Conservation (phyloP, 2,888 invertebrate genomes). For the Dicranocentrus wangi region DNA sequence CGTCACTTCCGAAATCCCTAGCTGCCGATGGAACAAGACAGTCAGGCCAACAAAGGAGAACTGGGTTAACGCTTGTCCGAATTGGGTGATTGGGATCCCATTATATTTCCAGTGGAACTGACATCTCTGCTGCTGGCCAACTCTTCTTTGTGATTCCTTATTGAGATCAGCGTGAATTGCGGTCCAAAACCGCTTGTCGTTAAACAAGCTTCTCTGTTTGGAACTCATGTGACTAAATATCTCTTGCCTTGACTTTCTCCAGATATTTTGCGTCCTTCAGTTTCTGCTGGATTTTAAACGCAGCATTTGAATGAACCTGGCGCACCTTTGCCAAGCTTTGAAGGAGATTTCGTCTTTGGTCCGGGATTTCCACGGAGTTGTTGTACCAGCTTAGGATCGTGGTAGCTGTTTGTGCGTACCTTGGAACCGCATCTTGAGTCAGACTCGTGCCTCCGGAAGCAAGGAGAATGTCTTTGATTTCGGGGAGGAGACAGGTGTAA, state of each 20-base stretch:
- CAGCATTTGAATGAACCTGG: conserved; percentile 22
- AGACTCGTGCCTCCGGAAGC: conserved; percentile 36
- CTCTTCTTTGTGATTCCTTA: too few relatives aligned
- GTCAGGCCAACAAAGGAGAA: conserved; percentile 36
- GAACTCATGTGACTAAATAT: conserved; percentile 16
- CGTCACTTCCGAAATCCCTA: conserved; percentile 35
- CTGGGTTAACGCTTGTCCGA: conserved; percentile 45
- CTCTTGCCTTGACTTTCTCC: conserved; percentile 31
- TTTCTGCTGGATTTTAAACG: too few relatives aligned
- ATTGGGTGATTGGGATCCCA: conserved; percentile 36
- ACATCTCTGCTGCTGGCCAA: too few relatives aligned
- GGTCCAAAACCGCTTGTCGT: conserved; percentile 30
- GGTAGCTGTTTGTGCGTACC: conserved; percentile 32
- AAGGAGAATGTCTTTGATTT: conserved; percentile 37
- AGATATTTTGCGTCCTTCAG: conserved; percentile 19
- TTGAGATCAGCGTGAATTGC: conserved; percentile 41
- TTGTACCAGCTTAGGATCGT: conserved; percentile 38
- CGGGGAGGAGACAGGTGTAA: conserved; percentile 30
- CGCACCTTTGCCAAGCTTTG: conserved; percentile 27
- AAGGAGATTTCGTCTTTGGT: conserved; percentile 19
- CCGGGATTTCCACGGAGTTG: conserved; percentile 30
- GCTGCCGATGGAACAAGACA: conserved; percentile 32
- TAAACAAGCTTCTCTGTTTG: conserved; percentile 31
- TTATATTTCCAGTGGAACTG: too few relatives aligned
- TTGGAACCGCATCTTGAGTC: conserved; percentile 2